phyloP scores from a whole-genome alignment of 2,888 invertebrate species.

The Agonopterix alstromeriana region DNA sequence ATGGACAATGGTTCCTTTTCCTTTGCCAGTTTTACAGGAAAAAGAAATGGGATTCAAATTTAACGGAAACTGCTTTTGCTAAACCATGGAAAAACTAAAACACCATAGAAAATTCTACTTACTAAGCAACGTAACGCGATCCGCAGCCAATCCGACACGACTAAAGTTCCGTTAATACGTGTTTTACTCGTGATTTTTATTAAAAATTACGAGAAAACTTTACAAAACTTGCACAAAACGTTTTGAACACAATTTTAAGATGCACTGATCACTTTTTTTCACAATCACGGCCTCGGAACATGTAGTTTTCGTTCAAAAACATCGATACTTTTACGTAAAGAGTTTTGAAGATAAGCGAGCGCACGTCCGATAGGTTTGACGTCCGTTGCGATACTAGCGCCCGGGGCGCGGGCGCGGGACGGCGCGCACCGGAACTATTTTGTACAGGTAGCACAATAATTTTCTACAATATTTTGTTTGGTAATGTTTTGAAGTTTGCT shows the following conservation, averaged over 20 bases:
- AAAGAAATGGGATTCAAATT: conserved; percentile 4
- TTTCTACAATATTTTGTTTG: background rate
- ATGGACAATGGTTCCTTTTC: too few relatives aligned
- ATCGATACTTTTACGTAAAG: conserved; percentile 52
- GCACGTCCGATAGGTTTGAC: conserved; percentile 19
- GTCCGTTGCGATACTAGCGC: conserved; percentile 49
- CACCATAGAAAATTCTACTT: conserved; percentile 55
- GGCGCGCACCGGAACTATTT: conserved; percentile 26
- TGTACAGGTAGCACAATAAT: conserved; percentile 2
- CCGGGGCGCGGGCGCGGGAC: conserved; percentile 15
- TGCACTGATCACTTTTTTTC: conserved; percentile 41
- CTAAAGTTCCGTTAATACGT: conserved; percentile 51
- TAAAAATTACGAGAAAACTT: conserved; percentile 54
- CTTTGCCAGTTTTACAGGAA: background rate
- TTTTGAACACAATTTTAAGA: conserved; percentile 27
- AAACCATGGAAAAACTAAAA: conserved; percentile 13
- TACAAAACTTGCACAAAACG: conserved; percentile 22
- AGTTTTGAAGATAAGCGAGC: conserved; percentile 35
- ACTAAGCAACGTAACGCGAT: conserved; percentile 54
- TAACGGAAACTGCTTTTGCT: background rate
- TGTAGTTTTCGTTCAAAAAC: conserved; percentile 31
- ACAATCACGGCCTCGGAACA: conserved; percentile 40
- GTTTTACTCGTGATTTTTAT: conserved; percentile 58
- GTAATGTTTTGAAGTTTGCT: too few relatives aligned
- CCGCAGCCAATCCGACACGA: conserved; percentile 45